A percentile compares a stretch with the other conserved stretches of the same genome.
Conservation (phyloP, 2,797 vertebrate genomes). For the Rhadinocentrus ornatus region DNA sequence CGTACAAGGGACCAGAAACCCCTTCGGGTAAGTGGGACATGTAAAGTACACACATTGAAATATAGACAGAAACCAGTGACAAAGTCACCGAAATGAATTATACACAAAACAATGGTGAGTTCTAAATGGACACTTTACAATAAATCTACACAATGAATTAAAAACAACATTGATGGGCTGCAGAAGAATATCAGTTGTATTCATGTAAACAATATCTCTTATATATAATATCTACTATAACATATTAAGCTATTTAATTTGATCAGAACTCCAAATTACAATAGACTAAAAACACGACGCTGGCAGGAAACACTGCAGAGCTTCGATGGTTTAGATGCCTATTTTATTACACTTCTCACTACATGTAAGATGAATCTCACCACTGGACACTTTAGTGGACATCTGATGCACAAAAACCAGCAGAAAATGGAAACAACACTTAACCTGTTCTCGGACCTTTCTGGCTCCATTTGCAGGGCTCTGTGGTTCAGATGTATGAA, state of each 20-base stretch:
- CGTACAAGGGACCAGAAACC: no score
- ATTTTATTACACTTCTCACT: not conserved
- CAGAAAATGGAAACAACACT: constrained; percentile 22
- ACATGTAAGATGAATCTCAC: not conserved
- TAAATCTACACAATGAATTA: no score
- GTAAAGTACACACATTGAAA: no score
- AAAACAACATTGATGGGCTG: no score
- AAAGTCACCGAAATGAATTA: no score
- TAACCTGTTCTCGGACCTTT: not conserved
- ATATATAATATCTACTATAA: no score
- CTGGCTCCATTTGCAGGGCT: constrained; percentile 21
- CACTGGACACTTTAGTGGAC: not conserved
- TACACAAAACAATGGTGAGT: no score
- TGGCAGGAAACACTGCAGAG: constrained; percentile 8
- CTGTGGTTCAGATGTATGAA: constrained; percentile 23
- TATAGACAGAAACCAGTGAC: no score
- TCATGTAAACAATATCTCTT: no score
- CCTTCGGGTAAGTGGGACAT: not conserved
- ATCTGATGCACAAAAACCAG: not conserved
- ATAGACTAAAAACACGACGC: not conserved
- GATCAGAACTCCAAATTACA: not conserved
- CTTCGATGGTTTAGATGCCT: not conserved
- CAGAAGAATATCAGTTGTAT: no score
- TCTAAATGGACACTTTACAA: no score
- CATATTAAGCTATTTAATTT: no score